Percentiles rank a stretch among this genome's conserved stretches.
These are phyloP conservation scores for Laticauda colubrina DNA, from an alignment of 2,113 vertebrate species.

Conservation along the genomic window DNA sequence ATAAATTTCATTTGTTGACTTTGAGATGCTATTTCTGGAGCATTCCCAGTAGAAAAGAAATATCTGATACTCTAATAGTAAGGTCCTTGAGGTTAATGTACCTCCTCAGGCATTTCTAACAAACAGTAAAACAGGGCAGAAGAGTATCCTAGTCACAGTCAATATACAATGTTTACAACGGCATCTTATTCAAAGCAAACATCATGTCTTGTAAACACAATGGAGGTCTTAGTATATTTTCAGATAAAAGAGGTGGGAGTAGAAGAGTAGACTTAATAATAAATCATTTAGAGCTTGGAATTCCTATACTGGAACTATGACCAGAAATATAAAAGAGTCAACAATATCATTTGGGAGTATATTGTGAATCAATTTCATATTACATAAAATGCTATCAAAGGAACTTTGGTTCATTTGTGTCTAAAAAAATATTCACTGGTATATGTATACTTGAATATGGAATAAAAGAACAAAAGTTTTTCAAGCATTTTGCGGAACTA, in stretches of 20 bases:
- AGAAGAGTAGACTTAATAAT: conserved; percentile 9
- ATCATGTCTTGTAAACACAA: neutral
- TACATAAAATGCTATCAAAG: neutral
- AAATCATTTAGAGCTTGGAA: conserved; percentile 5
- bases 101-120: conserved; percentile 37
- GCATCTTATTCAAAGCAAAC: conserved; percentile 7
- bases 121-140: conserved; percentile 31
- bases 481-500: neutral
- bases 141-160: conserved; percentile 26
- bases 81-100: conserved; percentile 33
- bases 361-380: conserved; percentile 1
- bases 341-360: neutral
- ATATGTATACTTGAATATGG: neutral
- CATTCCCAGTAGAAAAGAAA: conserved; percentile 36
- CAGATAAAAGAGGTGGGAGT: neutral
- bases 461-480: neutral
- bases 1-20: conserved; percentile 23
- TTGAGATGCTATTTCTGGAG: conserved; percentile 14
- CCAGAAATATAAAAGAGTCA: neutral
- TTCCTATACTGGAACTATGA: neutral
- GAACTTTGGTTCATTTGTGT: neutral
- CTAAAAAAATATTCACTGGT: neutral
- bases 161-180: neutral
- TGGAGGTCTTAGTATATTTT: neutral
- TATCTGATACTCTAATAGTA: conserved; percentile 26